Percentiles rank a stretch among this genome's conserved stretches.
Conservation (phyloP, 2,113 vertebrate genomes). For the Bolborhynchus lineola region DNA sequence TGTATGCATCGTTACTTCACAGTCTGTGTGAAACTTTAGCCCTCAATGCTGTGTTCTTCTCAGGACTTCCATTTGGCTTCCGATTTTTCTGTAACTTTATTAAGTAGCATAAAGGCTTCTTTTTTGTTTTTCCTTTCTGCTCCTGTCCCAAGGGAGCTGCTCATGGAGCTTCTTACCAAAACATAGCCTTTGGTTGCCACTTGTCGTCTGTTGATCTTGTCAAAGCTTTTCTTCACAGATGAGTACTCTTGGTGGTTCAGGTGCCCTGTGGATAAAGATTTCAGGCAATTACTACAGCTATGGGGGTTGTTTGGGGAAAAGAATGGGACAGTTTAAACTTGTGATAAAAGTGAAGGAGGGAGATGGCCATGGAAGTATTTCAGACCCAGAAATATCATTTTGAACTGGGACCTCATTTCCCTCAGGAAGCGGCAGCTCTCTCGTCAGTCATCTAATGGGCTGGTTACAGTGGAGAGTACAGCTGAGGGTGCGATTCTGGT, state of each 20-base stretch:
- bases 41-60: not conserved
- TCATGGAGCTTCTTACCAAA: not conserved
- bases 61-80: not conserved
- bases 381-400: not conserved
- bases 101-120: not conserved
- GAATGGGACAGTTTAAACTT: not conserved
- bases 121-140: conserved; percentile 9
- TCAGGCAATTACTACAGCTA: not conserved
- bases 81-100: not conserved
- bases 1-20: not conserved
- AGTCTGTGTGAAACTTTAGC: conserved; percentile 33
- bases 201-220: not conserved
- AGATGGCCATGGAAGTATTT: not conserved
- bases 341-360: not conserved
- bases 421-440: conserved; percentile 11
- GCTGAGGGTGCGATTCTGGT: not conserved
- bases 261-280: not conserved
- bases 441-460: conserved; percentile 37
- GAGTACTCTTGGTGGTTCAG: not conserved
- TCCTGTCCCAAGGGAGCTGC: not conserved
- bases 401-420: not conserved
- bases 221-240: not conserved
- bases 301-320: not conserved
- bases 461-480: conserved; percentile 10
- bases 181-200: not conserved